phyloP scores from a whole-genome alignment of 1,140 invertebrate species.

The Brachionus rubens region DNA sequence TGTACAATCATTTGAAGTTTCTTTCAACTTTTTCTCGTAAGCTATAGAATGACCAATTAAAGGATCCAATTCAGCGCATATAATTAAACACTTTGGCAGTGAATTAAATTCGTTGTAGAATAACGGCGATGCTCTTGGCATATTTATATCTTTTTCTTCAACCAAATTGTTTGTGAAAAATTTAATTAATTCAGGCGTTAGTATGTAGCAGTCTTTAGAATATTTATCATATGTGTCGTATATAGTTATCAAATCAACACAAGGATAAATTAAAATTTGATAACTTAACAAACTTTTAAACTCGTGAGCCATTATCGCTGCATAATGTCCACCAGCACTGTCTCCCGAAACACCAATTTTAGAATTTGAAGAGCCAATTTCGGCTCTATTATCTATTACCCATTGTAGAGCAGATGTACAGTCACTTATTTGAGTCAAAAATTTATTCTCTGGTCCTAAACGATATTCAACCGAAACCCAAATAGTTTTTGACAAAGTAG shows the following conservation, averaged over 20 bases:
- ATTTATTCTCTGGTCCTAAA: slow-evolving; percentile 30
- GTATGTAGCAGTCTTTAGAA: not conserved
- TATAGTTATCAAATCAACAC: slow-evolving; percentile 7
- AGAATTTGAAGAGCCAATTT: not conserved
- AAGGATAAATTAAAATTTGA: slow-evolving; percentile 43
- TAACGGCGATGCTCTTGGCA: slow-evolving; percentile 17
- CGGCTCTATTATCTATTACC: not conserved
- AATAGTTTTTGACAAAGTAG: not conserved
- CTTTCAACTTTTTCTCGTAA: slow-evolving; percentile 15
- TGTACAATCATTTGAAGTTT: not conserved
- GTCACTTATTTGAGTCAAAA: not conserved
- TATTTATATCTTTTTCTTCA: not conserved
- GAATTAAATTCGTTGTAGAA: not conserved
- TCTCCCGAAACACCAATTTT: slow-evolving; percentile 17
- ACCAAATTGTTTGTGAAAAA: slow-evolving; percentile 35
- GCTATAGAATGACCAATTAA: not conserved
- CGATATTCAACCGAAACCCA: slow-evolving; percentile 40
- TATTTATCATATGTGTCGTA: not conserved
- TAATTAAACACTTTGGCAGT: slow-evolving; percentile 31
- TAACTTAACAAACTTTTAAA: not conserved
- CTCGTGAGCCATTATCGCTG: slow-evolving; percentile 36
- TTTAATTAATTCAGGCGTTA: slow-evolving; percentile 13
- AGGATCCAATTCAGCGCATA: slow-evolving; percentile 9
- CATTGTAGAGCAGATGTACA: not conserved
- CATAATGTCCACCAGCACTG: slow-evolving; percentile 39